Evolutionary conservation across 1,140 invertebrate species (phyloP).

Genomic region (Drosophila paulistorum): DNA sequence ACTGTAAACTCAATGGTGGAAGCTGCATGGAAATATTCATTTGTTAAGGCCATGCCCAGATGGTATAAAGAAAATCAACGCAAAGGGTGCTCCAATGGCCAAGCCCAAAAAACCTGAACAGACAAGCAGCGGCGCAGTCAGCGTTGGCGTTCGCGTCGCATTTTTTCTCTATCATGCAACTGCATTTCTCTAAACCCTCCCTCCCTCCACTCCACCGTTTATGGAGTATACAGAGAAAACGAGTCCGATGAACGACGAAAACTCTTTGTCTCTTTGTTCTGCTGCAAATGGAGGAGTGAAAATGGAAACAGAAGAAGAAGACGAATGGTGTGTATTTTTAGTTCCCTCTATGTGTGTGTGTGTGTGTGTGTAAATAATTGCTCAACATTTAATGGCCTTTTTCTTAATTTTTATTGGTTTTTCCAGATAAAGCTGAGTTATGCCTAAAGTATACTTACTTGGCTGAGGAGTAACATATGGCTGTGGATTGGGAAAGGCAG

Average conservation of each 20-base stretch:
- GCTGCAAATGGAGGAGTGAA: slow-evolving; percentile 37
- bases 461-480: neutral
- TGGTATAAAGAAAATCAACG: slow-evolving; percentile 43
- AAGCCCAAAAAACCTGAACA: slow-evolving; percentile 52
- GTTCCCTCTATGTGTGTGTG: neutral
- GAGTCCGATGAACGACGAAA: slow-evolving; percentile 36
- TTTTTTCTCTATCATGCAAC: slow-evolving; percentile 67
- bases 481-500: neutral
- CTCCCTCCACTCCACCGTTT: neutral
- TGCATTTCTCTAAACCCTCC: slow-evolving; percentile 39
- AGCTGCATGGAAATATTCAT: slow-evolving; percentile 24
- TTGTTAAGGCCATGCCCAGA: slow-evolving; percentile 9
- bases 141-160: slow-evolving; percentile 35
- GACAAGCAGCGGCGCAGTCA: slow-evolving; percentile 48
- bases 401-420: neutral
- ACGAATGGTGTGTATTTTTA: slow-evolving; percentile 73
- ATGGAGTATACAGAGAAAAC: slow-evolving; percentile 70
- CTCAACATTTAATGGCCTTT: neutral
- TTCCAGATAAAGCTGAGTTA: slow-evolving; percentile 29
- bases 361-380: slow-evolving; percentile 34
- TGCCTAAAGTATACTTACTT: neutral
- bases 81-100: slow-evolving; percentile 64
- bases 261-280: slow-evolving; percentile 50
- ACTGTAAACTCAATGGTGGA: neutral
- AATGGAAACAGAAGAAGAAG: slow-evolving; percentile 20